Evolutionary conservation across 53 echinoderm and acorn worm species (phyloP), one percentile per base, ranked within the genome.

Genomic region (Echinometra lucunter): DNA sequence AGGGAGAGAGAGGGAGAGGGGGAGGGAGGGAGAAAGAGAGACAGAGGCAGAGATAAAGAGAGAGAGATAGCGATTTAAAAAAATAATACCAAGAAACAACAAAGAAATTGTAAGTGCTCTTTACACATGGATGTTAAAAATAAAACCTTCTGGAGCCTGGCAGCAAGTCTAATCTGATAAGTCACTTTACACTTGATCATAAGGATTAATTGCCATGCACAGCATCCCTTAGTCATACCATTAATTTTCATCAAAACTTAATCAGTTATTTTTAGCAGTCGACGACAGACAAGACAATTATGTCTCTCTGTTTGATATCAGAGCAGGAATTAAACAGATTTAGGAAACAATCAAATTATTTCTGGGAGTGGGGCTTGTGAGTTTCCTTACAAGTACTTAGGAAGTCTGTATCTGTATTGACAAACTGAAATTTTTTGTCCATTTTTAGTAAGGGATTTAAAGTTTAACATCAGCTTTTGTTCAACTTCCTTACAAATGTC

Each of bases 311-410:
- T 47, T 53, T 85, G 85, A 85, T 85, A 85, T 85, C 49, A 47
- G 28, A 78, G 42, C 38, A 8, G 78, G 78, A 45, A 85, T 85
- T 85, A 53, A 85, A 85, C n/a, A 49, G 85, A 78, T 78, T 78
- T 78, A 12, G 78, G 78, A 85, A 49, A 85, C 85, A 35, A 85
- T 47, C 6, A n/a, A 85, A 49, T 85, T 85, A 85, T 85, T 85
- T 85, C 85, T 85, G 45, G 12, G 27, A n/a, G 49, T 30, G 28
- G 25, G 19, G 3, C 15, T 17, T 40, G 18, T 17, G 53, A 38
- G 40, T 19, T 40, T 80, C 17, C 42, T 44, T n/a, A n/a, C n/a
- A n/a, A 42, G 23, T 81, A 25, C 81, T 44, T 19, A 81, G 44
- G 81, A 81, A 81, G 81, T 81, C 40, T 81, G 44, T 42, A 23